Base-by-base conservation (phyloP, 2,888 invertebrate species). In the Pheosia tremula region DNA sequence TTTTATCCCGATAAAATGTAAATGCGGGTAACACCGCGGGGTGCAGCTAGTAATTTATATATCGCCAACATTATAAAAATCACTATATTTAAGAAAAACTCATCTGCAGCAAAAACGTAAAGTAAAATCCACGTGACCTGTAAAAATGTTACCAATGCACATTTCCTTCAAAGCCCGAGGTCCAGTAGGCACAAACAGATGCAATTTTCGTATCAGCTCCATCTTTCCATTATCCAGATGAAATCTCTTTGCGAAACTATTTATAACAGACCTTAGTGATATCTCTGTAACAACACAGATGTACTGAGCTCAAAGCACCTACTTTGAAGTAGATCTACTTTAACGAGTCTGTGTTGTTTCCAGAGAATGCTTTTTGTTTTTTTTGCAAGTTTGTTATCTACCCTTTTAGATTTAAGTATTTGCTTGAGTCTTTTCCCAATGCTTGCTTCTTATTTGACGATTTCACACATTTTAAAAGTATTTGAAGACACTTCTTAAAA, bases 161-260 rank as follows among this genome's bases (percentile, higher is more conserved):
- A n/a, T 47, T 47, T 47, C 47, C 47, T 47, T 47, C 47, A n/a
- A 47, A 47, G n/a, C n/a, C n/a, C n/a, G 4, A 45, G 8, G 9
- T 7, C 47, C 47, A 11, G 47, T 47, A 47, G 47, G 47, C 47
- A 47, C 11, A 4, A n/a, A 47, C 47, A 47, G 47, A 47, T 47
- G 47, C 47, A n/a, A 47, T 47, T n/a, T 45, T n/a, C 47, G 47
- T 47, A 47, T 47, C 47, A n/a, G 47, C 47, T 11, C 4, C 47
- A 47, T 47, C 47, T 11, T n/a, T 11, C 47, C 47, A 47, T 47
- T 47, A 47, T 47, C 47, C 6, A n/a, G 47, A 47, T 47, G 47
- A 47, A 47, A 47, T 47, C 47, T 47, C n/a, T 47, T n/a, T n/a
- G 47, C 47, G n/a, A 47, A 47, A 47, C 47, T 47, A 47, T 47